Evolutionary conservation across 2,888 invertebrate genomes (phyloP).

Genomic region (Perithous albicinctus): DNA sequence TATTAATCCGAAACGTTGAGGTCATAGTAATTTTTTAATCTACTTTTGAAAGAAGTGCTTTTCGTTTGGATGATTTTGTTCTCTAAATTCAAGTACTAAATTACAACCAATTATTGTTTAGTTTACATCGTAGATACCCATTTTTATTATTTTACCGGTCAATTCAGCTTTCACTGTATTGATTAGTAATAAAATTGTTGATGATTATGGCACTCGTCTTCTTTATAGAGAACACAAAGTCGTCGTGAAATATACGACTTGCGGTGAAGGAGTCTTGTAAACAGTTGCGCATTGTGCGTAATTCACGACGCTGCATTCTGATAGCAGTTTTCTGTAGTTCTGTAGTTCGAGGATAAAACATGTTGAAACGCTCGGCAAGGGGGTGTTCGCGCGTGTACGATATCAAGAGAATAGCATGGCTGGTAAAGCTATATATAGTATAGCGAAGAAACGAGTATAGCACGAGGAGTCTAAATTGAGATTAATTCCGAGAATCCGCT

Average conservation of each 20-base stretch:
- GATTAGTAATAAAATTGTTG: no score
- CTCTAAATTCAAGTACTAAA: no score
- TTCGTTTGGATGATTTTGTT: no score
- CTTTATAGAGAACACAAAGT: not conserved
- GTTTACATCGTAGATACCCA: no score
- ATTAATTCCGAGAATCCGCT: slow-evolving; percentile 60
- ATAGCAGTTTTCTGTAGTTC: not conserved
- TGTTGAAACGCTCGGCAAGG: not conserved
- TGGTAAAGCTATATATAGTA: slow-evolving; percentile 15
- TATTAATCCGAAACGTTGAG: no score
- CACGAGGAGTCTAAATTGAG: slow-evolving; percentile 60
- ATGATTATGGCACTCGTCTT: not conserved
- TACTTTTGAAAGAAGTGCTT: no score
- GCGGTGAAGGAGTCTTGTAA: not conserved
- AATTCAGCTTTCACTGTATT: no score
- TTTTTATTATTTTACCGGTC: no score
- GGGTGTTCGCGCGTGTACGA: slow-evolving; percentile 10
- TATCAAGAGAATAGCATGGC: slow-evolving; percentile 45
- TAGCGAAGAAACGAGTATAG: slow-evolving; percentile 40
- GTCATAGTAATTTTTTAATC: no score
- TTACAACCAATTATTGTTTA: no score
- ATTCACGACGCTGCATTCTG: slow-evolving; percentile 18
- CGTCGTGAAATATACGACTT: not conserved
- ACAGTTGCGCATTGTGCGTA: slow-evolving; percentile 37
- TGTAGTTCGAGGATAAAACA: slow-evolving; percentile 29